Evolutionary conservation across 2,113 vertebrate species (phyloP).

Genomic region (Hucho hucho): DNA sequence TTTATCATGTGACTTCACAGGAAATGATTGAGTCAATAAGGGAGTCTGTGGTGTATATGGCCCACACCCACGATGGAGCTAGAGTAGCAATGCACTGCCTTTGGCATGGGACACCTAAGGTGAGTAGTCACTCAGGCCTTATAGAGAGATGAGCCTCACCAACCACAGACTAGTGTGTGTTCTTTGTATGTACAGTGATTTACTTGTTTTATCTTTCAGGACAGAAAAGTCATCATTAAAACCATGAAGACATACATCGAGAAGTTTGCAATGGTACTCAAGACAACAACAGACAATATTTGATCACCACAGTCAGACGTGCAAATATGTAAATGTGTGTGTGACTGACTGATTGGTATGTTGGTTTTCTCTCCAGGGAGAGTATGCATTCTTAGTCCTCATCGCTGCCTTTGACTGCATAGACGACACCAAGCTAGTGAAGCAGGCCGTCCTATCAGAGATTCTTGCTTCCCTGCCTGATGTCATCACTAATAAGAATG

Average conservation of each 20-base stretch:
- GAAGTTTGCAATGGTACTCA: conserved; percentile 90
- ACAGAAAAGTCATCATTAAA: conserved; percentile 95
- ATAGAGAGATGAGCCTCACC: not conserved
- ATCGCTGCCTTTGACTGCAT: conserved; percentile 86
- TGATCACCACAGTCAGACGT: not conserved
- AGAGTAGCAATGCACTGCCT: conserved; percentile 93
- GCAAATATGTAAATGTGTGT: no score
- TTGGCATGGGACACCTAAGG: conserved; percentile 96
- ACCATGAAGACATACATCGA: conserved; percentile 94
- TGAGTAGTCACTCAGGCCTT: conserved; percentile 32
- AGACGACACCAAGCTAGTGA: conserved; percentile 87
- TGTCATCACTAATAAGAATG: conserved; percentile 81
- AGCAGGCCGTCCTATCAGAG: conserved; percentile 84
- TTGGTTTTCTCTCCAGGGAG: conserved; percentile 70
- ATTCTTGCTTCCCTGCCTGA: conserved; percentile 71
- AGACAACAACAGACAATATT: not conserved
- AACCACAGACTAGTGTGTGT: not conserved
- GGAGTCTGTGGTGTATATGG: conserved; percentile 91
- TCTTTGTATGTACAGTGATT: not conserved
- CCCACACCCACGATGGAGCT: conserved; percentile 93
- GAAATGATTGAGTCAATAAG: conserved; percentile 95
- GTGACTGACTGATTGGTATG: not conserved
- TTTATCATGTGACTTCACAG: conserved; percentile 55
- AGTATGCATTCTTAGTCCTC: conserved; percentile 83
- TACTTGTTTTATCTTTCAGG: conserved; percentile 70